Conservation (phyloP, 53 echinoderm and acorn worm species). For the Echinarachnius parma region DNA sequence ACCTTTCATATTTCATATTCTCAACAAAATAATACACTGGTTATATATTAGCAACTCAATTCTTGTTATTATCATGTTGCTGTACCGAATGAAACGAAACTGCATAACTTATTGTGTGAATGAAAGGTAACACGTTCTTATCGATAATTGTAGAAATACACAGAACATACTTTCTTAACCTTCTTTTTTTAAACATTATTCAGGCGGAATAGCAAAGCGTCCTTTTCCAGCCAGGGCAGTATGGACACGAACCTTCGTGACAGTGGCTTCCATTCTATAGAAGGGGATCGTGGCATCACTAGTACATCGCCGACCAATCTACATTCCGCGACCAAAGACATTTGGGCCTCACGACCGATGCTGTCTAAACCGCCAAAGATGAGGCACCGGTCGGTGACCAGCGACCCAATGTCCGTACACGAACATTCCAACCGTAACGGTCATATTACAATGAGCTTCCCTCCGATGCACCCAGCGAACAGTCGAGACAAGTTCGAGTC, state of each 20-base stretch:
- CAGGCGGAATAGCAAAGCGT: slow-evolving; percentile 44
- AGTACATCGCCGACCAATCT: slow-evolving; percentile 5
- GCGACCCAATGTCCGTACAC: not conserved
- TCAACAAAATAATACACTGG: too few relatives aligned
- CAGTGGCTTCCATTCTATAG: slow-evolving; percentile 45
- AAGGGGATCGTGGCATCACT: slow-evolving; percentile 26
- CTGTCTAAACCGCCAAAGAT: slow-evolving; percentile 6
- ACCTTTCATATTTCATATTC: too few relatives aligned
- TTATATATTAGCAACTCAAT: too few relatives aligned
- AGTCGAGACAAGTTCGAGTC: not conserved
- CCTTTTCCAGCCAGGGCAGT: slow-evolving; percentile 33
- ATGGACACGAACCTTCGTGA: slow-evolving; percentile 41
- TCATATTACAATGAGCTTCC: slow-evolving; percentile 13
- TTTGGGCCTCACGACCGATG: slow-evolving; percentile 6
- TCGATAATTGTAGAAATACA: too few relatives aligned
- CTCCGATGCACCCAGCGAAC: slow-evolving; percentile 1
- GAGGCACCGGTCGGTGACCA: slow-evolving; percentile 12
- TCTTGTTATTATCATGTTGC: too few relatives aligned
- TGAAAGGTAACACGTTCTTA: too few relatives aligned
- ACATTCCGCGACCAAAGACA: not conserved
- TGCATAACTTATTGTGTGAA: too few relatives aligned
- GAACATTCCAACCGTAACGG: not conserved
- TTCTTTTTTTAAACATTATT: not conserved
- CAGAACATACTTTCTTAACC: not conserved
- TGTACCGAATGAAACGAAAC: too few relatives aligned